phyloP scores from a whole-genome alignment of 2,888 invertebrate species.

The Arge pagana region DNA sequence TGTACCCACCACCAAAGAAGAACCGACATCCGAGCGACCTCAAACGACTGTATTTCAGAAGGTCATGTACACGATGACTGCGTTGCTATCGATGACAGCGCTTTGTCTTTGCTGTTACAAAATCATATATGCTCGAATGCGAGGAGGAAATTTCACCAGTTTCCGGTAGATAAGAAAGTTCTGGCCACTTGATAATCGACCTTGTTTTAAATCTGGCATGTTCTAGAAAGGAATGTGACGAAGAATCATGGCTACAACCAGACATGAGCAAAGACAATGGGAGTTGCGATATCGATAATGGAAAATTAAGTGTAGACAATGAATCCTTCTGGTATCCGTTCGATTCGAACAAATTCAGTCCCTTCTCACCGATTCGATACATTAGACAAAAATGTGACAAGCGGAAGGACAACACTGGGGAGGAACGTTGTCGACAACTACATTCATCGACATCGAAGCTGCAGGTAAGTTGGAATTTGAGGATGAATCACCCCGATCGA shows the following conservation, averaged over 20 bases:
- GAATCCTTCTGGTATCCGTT: conserved; percentile 2
- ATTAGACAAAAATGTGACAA: neutral
- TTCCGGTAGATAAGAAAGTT: conserved; percentile 8
- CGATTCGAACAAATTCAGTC: neutral
- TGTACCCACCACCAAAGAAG: too few species aligned
- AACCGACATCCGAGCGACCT: too few species aligned
- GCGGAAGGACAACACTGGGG: neutral
- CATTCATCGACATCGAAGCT: neutral
- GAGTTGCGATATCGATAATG: too few species aligned
- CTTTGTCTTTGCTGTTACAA: conserved; percentile 15
- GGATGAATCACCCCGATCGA: neutral
- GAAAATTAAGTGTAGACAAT: neutral
- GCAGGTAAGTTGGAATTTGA: conserved; percentile 3
- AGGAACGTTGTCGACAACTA: conserved; percentile 1
- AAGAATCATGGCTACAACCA: conserved; percentile 13
- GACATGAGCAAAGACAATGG: conserved; percentile 7
- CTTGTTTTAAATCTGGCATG: too few species aligned
- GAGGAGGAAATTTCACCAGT: conserved; percentile 11
- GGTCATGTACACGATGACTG: neutral
- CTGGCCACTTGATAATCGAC: neutral
- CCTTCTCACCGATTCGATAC: conserved; percentile 3
- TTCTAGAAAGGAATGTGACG: conserved; percentile 14
- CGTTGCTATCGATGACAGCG: conserved; percentile 7
- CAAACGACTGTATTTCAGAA: conserved; percentile 5
- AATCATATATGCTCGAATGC: conserved; percentile 10